Evolutionary conservation across 2,888 invertebrate species (phyloP), one percentile per base, ranked within the genome.

Genomic region (Mycalesis mineus): DNA sequence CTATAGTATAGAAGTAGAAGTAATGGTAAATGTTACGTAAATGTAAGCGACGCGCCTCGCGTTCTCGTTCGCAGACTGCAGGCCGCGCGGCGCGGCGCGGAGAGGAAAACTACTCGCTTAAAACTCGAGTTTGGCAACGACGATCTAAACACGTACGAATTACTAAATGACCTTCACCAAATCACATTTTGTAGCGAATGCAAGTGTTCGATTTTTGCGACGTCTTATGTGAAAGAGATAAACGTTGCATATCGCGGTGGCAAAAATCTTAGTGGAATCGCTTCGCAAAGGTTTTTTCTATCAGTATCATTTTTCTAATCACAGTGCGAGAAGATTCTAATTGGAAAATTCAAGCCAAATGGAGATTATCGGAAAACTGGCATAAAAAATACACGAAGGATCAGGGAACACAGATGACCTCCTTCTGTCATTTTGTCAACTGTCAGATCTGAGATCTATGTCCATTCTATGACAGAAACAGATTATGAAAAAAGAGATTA

Each of bases 121-220:
- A 9, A 2, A 36, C 11, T 71, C 69, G 65, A 67, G 68, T 66
- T 70, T 65, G 63, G 63, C 64, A 58, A 65, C 64, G 63, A 63
- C 58, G 63, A 79, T 74, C 55, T 33, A 39, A 37, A 49, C 55
- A 61, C 59, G 57, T 52, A 42, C 41, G 36, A 57, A 58, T 13
- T 47, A 45, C 22, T 11, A 49, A 45, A 55, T 63, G 65, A 63
- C 82, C 82, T 82, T 85, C 83, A 80, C 76, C 68, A 67, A 73
- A 77, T 78, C 72, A 80, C 80, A 84, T 82, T 79, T 80, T 80
- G 72, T 72, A 71, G 69, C 91, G 93, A 66, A 93, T 65, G 58
- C 50, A 50, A 55, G 11, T 37, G 41, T 42, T 49, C 48, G 42
- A 50, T 53, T 17, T 53, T 50, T 45, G 55, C 31, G 22, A 31